These are phyloP conservation scores for Liopterus haemorrhoidalis DNA, from an alignment of 2,888 invertebrate species.

Conservation along the genomic window DNA sequence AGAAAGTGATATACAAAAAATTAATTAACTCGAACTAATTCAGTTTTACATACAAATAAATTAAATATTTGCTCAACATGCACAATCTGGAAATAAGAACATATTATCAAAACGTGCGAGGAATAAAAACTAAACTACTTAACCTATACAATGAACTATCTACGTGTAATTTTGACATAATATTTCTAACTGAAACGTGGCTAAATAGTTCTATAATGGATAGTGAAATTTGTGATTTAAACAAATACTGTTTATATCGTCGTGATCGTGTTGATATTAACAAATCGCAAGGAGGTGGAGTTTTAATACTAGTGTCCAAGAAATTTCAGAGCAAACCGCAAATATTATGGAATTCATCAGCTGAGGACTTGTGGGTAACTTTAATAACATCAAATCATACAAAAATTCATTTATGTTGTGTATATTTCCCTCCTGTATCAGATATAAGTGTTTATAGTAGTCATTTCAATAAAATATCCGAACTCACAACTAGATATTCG, in stretches of 20 bases:
- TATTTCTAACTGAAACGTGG: slow-evolving; percentile 4
- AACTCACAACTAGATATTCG: neutral
- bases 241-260: neutral
- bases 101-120: neutral
- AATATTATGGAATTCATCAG: neutral
- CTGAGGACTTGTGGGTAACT: slow-evolving; percentile 2
- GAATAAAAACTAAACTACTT: neutral
- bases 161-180: neutral
- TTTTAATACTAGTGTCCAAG: neutral
- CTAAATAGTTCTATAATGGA: neutral
- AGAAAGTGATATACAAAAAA: too few species aligned
- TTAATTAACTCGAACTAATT: too few species aligned
- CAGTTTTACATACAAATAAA: too few species aligned
- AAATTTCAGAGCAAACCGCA: neutral
- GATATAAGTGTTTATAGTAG: neutral
- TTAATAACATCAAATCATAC: neutral
- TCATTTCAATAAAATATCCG: neutral
- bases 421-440: neutral
- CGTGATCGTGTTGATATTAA: slow-evolving; percentile 2
- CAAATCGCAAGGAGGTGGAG: slow-evolving; percentile 5
- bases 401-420: neutral
- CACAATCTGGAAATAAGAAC: neutral
- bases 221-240: slow-evolving; percentile 1
- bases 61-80: neutral
- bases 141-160: slow-evolving; percentile 1